Evolutionary conservation across 2,888 invertebrate genomes (phyloP), one percentile per base, ranked within the genome.

Genomic region (Cylloceria caligata): DNA sequence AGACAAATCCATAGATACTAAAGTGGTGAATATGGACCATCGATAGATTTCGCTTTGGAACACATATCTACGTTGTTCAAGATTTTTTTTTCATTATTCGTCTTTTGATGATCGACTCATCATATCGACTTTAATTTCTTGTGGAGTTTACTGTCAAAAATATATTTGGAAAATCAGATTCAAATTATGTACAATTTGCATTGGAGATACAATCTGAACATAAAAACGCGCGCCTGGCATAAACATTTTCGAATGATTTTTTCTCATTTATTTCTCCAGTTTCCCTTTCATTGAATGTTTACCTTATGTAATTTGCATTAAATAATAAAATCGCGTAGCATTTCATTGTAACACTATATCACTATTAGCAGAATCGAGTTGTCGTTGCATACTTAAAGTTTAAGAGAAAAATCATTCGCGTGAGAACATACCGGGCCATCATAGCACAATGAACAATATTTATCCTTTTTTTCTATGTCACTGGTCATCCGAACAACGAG

Each of bases 401-500:
- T 49, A 7, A 9, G 3, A 21, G 9, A 49, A 19, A 49, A 21
- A 19, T 0, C 11, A 21, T 49, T 9, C 9, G 6, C 11, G 13
- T 11, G 52, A 13, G 42, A 13, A n/a, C 1, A 24, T 7, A 52
- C 11, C 3, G 52, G 52, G 21, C 11, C 52, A 21, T 52, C 2
- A 3, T 24, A 13, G 11, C 4, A 11, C 52, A 13, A 21, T 24
- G 24, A 13, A 24, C n/a, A 24, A 4, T 24, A 9, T 52, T 21
- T 3, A 3, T 24, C 2, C 24, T 52, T 52, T 52, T 24, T 13
- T 11, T 24, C 2, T 52, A 52, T 52, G 36, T 7, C 52, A 49
- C 68, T 34, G 49, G 52, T 68, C 49, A 49, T 68, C 21, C 49
- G 16, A 30, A 47, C 11, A 16, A 19, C 13, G 11, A 19, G 47